A percentile compares a stretch with the other conserved stretches of the same genome.
Conservation (phyloP, 1,140 invertebrate genomes). For the Luehdorfia chinensis region DNA sequence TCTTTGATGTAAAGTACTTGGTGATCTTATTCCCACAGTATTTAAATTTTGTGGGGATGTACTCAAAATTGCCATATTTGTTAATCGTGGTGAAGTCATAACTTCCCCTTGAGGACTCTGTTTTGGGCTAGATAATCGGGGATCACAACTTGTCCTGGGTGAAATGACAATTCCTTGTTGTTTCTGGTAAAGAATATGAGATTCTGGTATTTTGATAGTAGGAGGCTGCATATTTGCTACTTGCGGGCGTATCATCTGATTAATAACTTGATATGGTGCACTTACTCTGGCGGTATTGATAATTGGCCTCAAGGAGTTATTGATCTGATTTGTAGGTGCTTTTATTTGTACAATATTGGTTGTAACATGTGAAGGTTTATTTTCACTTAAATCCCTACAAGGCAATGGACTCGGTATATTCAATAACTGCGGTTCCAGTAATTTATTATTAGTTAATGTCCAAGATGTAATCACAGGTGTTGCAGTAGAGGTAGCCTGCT, state of each 20-base stretch:
- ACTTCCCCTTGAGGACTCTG: constrained; percentile 50
- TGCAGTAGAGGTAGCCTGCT: constrained; percentile 9
- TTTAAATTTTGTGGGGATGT: constrained; percentile 56
- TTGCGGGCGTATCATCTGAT: constrained; percentile 65
- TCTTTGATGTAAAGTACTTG: constrained; percentile 56
- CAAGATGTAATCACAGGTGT: constrained; percentile 73
- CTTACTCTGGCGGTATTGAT: constrained; percentile 50
- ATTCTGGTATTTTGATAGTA: constrained; percentile 79
- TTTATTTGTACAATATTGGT: constrained; percentile 71
- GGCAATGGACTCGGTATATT: constrained; percentile 45
- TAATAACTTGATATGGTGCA: constrained; percentile 69
- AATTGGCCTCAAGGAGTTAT: constrained; percentile 51
- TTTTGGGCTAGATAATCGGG: constrained; percentile 66
- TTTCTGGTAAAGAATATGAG: constrained; percentile 77
- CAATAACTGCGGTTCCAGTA: constrained; percentile 57
- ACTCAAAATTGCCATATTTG: constrained; percentile 65
- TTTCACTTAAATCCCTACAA: constrained; percentile 51
- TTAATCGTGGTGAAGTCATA: constrained; percentile 54
- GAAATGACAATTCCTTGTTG: constrained; percentile 74
- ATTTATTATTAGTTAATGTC: constrained; percentile 64
- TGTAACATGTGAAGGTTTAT: constrained; percentile 64
- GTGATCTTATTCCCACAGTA: constrained; percentile 46
- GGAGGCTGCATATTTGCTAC: constrained; percentile 74
- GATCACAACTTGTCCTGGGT: constrained; percentile 61
- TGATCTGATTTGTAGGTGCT: constrained; percentile 44